Base-by-base conservation (phyloP, 2,888 invertebrate species). In the Rhagonycha fulva region DNA sequence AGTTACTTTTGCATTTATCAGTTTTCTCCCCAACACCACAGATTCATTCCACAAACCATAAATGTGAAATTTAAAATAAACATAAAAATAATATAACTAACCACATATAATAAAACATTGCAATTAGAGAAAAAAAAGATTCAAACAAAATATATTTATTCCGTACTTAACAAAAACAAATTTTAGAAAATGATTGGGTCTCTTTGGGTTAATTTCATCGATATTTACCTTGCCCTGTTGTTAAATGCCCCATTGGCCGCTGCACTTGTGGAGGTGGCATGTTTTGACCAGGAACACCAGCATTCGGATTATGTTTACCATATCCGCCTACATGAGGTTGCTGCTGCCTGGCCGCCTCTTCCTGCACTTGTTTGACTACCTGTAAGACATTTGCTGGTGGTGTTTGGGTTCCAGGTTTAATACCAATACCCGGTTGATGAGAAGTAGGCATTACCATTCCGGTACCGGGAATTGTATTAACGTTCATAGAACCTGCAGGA, bases 301-400 rank as follows among this genome's bases (percentile, higher is more conserved):
- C 89, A 74, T 87, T 87, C 60, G 94, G 93, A 72, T 90, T 90
- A 9, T 75, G 72, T 72, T 78, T 78, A 12, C 78, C 78, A 62
- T 76, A 78, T 47, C 90, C 63, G 10, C 91, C 90, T 9, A 87
- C 87, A 83, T 95, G 94, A 47, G 95, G 95, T 68, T 93, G 94
- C 86, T 95, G 96, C 85, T 97, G 96, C 66, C 96, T 90, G 9
- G 96, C 96, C 70, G 96, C 97, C 86, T 96, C 96, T 85, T 96
- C 97, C 87, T 97, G 97, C 4, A 97, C 94, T 89, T 92, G 85
- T 68, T 85, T 87, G 4, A 88, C 88, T 24, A 88, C 88, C 88
- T 96, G 96, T 83, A 96, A 91, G 70, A 96, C 96, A 86, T 95
- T 94, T 4, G 94, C 93, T 10, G 94, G 93, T 10, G 94, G 94